Conservation (phyloP, 2,113 vertebrate genomes). For the Rousettus leschenaultii region DNA sequence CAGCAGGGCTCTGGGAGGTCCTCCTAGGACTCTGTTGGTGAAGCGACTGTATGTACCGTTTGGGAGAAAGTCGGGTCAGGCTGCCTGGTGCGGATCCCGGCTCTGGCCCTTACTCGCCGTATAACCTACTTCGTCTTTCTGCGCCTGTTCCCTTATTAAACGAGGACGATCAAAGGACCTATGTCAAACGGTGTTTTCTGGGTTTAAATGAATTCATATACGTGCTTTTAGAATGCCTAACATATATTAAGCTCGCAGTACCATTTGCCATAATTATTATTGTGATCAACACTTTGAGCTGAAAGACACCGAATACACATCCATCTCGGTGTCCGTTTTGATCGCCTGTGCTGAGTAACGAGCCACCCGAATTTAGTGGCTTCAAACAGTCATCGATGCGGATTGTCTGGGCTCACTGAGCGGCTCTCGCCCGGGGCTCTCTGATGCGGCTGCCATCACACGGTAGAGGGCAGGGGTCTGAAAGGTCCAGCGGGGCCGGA, state of each 20-base stretch:
- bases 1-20: neutral
- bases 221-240: neutral
- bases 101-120: neutral
- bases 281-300: neutral
- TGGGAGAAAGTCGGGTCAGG: neutral
- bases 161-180: neutral
- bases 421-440: neutral
- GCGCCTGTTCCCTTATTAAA: neutral
- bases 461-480: neutral
- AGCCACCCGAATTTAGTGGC: neutral
- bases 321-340: neutral
- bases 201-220: neutral
- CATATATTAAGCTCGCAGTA: neutral
- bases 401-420: neutral
- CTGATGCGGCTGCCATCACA: fast-evolving
- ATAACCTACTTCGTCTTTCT: neutral
- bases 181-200: neutral
- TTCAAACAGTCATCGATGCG: neutral
- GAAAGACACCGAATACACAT: neutral
- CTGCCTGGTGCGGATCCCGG: neutral
- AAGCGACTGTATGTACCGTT: neutral
- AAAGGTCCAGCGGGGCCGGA: neutral
- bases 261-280: neutral
- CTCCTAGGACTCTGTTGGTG: neutral
- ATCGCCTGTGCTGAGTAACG: neutral